Evolutionary conservation across 2,888 invertebrate genomes (phyloP).

Genomic region (Caenorhabditis sp.): DNA sequence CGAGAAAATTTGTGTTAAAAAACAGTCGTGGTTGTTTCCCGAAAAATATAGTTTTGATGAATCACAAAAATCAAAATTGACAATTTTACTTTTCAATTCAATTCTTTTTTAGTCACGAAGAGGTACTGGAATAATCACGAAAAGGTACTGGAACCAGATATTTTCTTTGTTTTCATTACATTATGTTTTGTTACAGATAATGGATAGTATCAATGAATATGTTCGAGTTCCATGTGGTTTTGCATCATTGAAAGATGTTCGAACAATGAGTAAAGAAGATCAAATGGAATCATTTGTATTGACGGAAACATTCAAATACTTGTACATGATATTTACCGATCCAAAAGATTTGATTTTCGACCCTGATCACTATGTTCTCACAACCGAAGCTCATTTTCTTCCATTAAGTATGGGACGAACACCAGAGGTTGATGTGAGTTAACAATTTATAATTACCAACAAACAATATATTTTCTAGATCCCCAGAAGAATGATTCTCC

Average conservation of each 20-base stretch:
- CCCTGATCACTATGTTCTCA: constrained; percentile 74
- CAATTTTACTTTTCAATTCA: no score
- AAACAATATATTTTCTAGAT: constrained; percentile 8
- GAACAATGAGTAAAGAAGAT: constrained; percentile 86
- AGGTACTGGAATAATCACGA: no score
- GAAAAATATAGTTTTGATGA: no score
- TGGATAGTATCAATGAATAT: constrained; percentile 87
- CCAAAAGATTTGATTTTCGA: constrained; percentile 72
- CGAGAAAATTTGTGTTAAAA: no score
- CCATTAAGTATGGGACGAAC: constrained; percentile 76
- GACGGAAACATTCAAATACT: constrained; percentile 96
- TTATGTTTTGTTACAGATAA: constrained; percentile 75
- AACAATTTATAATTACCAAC: neutral
- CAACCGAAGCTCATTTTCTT: constrained; percentile 88
- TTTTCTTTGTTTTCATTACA: no score
- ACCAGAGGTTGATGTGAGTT: constrained; percentile 4
- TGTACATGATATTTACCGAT: constrained; percentile 90
- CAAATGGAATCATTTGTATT: constrained; percentile 96
- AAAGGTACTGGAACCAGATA: no score
- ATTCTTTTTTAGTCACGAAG: no score
- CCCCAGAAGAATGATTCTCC: constrained; percentile 33
- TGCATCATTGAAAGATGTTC: constrained; percentile 94
- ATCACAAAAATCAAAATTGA: no score
- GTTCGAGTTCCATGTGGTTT: constrained; percentile 94
- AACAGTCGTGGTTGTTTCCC: no score